Percentiles rank a stretch among this genome's conserved stretches.
phyloP scores from a whole-genome alignment of 2,888 invertebrate species.

The Peribatodes rhomboidaria region DNA sequence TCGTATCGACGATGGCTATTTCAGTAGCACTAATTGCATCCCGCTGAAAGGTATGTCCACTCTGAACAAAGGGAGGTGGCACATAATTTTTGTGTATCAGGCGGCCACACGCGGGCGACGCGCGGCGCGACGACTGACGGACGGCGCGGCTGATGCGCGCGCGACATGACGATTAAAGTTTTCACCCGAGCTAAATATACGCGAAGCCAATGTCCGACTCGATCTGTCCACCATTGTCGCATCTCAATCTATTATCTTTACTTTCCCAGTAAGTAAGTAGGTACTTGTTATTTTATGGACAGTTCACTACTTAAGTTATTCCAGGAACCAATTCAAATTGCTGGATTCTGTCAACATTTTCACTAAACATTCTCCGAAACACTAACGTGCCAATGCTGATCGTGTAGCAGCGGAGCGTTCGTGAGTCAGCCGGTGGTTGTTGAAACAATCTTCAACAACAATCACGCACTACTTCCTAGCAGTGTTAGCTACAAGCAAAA shows the following conservation, averaged over 20 bases:
- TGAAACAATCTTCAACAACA: slow-evolving; percentile 51
- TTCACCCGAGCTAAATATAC: slow-evolving; percentile 82
- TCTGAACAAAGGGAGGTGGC: slow-evolving; percentile 84
- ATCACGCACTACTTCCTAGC: slow-evolving; percentile 40
- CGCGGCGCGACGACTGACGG: slow-evolving; percentile 71
- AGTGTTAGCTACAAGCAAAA: slow-evolving; percentile 34
- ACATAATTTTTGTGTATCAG: slow-evolving; percentile 82
- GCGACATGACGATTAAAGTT: slow-evolving; percentile 81
- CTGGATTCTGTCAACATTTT: slow-evolving; percentile 52
- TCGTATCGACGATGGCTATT: slow-evolving; percentile 83
- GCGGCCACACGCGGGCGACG: slow-evolving; percentile 80
- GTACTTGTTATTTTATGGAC: slow-evolving; percentile 14
- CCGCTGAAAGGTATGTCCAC: slow-evolving; percentile 86
- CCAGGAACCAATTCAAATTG: slow-evolving; percentile 47
- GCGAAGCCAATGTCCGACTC: slow-evolving; percentile 59
- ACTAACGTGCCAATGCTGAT: slow-evolving; percentile 49
- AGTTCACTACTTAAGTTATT: slow-evolving; percentile 8
- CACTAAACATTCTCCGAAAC: slow-evolving; percentile 55
- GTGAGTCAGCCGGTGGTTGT: slow-evolving; percentile 51
- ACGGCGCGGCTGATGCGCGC: slow-evolving; percentile 74
- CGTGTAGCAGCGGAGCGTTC: slow-evolving; percentile 48
- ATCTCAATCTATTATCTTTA: slow-evolving; percentile 40
- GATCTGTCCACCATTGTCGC: slow-evolving; percentile 54
- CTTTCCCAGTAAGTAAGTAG: slow-evolving; percentile 25
- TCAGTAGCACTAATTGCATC: slow-evolving; percentile 84